Percentiles rank a stretch among this genome's conserved stretches.
Evolutionary conservation across 2,113 vertebrate species (phyloP).

Genomic region (Malurus alboscapulatus): DNA sequence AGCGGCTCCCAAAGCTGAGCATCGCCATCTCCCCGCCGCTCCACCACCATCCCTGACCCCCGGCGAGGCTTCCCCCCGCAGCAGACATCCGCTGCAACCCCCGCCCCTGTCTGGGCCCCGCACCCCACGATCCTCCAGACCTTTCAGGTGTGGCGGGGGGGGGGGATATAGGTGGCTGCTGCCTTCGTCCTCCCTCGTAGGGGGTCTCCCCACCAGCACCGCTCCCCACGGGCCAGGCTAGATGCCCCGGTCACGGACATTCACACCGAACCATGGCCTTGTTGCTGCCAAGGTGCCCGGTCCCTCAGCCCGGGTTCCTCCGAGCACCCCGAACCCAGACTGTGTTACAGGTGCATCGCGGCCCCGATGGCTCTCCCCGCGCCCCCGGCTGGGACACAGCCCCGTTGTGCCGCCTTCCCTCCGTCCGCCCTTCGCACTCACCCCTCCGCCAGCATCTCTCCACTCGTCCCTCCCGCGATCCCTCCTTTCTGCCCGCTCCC

Average conservation of each 20-base stretch:
- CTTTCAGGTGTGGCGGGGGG: neutral
- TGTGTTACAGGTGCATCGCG: neutral
- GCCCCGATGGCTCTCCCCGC: neutral
- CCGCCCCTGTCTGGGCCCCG: neutral
- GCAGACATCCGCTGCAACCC: neutral
- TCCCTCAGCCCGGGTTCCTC: accelerated
- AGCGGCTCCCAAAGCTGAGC: neutral
- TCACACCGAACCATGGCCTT: neutral
- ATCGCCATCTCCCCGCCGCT: too few relatives aligned
- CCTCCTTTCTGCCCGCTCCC: neutral
- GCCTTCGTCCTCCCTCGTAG: neutral
- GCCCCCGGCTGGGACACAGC: neutral
- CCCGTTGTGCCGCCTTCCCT: neutral
- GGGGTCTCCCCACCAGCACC: neutral
- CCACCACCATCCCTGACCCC: neutral
- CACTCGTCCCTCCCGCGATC: neutral
- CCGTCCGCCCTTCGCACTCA: neutral
- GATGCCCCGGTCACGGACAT: neutral
- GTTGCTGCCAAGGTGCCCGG: neutral
- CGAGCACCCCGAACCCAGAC: neutral
- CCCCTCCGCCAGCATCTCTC: neutral
- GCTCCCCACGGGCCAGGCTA: neutral
- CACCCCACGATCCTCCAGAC: neutral
- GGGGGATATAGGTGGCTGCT: neutral
- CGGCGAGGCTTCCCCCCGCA: neutral